A percentile compares a stretch with the other conserved stretches of the same genome.
Conservation (phyloP, 2,888 invertebrate genomes). For the Limnephilus rhombicus region DNA sequence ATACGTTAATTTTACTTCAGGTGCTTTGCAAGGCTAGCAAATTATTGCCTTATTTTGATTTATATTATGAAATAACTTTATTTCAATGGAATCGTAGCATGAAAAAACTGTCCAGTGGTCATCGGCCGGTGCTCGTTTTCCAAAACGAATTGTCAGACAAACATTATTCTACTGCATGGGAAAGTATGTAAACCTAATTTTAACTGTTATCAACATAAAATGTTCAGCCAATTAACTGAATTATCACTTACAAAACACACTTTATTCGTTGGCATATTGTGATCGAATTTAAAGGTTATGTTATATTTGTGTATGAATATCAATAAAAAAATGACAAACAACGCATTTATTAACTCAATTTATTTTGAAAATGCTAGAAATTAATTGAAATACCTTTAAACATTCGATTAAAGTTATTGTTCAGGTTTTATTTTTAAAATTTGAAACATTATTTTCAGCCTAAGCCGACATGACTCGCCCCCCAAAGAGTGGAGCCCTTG, state of each 20-base stretch:
- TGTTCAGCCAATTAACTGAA: not conserved
- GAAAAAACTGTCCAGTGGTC: constrained; percentile 22
- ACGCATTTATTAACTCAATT: not conserved
- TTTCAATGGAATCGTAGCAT: not conserved
- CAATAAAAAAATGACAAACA: not conserved
- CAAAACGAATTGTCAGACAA: constrained; percentile 28
- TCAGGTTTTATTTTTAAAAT: not conserved
- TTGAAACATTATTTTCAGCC: not conserved
- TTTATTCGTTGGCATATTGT: not conserved
- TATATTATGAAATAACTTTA: not conserved
- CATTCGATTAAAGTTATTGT: not conserved
- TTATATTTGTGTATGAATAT: constrained; percentile 16
- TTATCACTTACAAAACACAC: not conserved
- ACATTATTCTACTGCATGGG: constrained; percentile 14
- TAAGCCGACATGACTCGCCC: not conserved
- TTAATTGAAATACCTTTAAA: not conserved
- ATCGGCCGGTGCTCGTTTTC: constrained; percentile 34
- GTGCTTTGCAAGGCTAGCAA: not conserved
- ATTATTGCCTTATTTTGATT: not conserved
- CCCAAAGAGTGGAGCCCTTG: constrained; percentile 52
- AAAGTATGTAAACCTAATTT: constrained; percentile 7
- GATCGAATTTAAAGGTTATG: not conserved
- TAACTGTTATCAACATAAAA: not conserved
- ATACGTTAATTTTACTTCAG: not conserved
- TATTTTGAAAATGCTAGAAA: not conserved